Evolutionary conservation across 2,113 vertebrate species (phyloP), one percentile per base, ranked within the genome.

Genomic region (Petaurus breviceps): DNA sequence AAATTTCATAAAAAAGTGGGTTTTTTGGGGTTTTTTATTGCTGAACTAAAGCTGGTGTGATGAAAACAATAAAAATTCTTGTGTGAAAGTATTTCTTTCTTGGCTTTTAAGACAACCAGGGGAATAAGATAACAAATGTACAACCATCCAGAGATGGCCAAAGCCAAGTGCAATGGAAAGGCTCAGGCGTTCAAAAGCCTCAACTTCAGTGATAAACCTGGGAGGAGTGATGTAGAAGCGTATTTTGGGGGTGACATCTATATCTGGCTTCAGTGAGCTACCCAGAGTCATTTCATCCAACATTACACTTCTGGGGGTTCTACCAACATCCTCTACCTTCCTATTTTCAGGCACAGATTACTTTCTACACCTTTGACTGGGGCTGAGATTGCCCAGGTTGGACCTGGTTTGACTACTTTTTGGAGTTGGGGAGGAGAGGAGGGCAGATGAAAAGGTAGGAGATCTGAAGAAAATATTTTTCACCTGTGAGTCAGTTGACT

Each of bases 61-160:
- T 96, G 92, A 97, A 97, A 98, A 94, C 93, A 96, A 97, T 97
- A 97, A 97, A 94, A 94, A 95, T 94, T 97, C 61, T 93, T 51
- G 51, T 94, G 97, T 93, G 57, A 96, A 96, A 98, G 92, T 95
- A 89, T 96, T 95, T 91, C 61, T 95, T 94, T 95, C n/a, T 94
- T 96, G 91, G 49, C 49, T 95, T 96, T 92, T 94, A 97, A 94
- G 94, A 97, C 94, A 94, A 52, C 92, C 92, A 90, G 28, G 94
- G 94, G 95, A 96, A 95, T 91, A 96, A 93, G 92, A 94, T 94
- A 96, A 92, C 28, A 77, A 90, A 68, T 47, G n/a, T 49, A 0
- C 24, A 84, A 25, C 37, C 95, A 47, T 22, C 55, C 19, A 55
- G 95, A 96, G 43, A 16, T 95, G 61, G 61, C 92, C 43, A 94